These are phyloP conservation scores for Eurytoma californica DNA, from an alignment of 2,888 invertebrate species.

Conservation along the genomic window DNA sequence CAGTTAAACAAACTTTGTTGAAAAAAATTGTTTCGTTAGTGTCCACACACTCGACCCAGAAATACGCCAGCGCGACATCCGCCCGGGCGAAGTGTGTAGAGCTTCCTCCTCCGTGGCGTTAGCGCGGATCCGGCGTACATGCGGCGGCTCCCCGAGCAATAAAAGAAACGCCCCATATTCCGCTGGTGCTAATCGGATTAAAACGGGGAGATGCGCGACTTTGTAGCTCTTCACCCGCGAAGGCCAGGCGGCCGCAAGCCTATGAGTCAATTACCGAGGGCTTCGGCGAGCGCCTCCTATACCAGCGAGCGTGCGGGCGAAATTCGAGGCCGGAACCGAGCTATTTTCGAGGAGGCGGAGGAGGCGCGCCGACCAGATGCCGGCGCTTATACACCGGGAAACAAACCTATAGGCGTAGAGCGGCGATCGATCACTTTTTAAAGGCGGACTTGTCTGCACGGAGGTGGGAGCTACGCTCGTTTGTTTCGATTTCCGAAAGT, in stretches of 20 bases:
- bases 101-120: background rate
- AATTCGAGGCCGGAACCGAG: conserved; percentile 10
- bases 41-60: no score
- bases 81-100: background rate
- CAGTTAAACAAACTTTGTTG: no score
- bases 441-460: background rate
- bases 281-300: conserved; percentile 21
- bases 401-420: background rate
- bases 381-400: background rate
- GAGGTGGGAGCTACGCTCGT: background rate
- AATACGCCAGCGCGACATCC: no score
- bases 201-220: conserved; percentile 40
- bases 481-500: conserved; percentile 17
- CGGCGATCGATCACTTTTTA: conserved; percentile 16
- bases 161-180: conserved; percentile 14
- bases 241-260: conserved; percentile 25
- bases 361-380: conserved; percentile 30
- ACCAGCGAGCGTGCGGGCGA: conserved; percentile 14
- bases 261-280: conserved; percentile 48
- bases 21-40: no score
- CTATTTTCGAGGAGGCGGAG: conserved; percentile 38
- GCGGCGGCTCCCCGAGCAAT: background rate
- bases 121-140: background rate
- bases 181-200: conserved; percentile 41
- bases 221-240: conserved; percentile 53